Conservation (phyloP, 2,113 vertebrate genomes). For the Pipa parva region DNA sequence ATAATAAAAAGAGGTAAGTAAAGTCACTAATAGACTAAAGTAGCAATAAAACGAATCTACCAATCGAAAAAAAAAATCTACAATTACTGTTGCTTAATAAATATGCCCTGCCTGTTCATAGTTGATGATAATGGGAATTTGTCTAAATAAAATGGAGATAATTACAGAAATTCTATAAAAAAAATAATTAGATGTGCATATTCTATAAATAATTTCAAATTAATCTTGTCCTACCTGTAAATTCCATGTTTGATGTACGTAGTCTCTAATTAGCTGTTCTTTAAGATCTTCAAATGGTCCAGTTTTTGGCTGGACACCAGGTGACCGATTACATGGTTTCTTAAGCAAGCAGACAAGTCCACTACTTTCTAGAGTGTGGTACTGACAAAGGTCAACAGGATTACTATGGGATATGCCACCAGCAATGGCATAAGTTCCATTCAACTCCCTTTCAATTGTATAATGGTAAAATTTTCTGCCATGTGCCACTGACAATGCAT, state of each 20-base stretch:
- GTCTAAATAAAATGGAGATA: too few species aligned
- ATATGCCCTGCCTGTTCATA: too few species aligned
- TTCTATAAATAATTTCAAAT: too few species aligned
- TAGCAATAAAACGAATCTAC: too few species aligned
- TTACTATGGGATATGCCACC: constrained; percentile 79
- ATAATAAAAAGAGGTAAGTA: too few species aligned
- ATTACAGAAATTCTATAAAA: too few species aligned
- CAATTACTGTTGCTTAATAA: too few species aligned
- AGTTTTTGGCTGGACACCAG: constrained; percentile 82
- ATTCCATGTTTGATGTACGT: constrained; percentile 89
- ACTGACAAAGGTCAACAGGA: constrained; percentile 80
- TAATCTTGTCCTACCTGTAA: too few species aligned
- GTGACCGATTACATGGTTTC: constrained; percentile 78
- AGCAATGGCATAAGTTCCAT: constrained; percentile 79
- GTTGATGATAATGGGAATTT: too few species aligned
- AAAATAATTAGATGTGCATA: too few species aligned
- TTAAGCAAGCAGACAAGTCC: constrained; percentile 85
- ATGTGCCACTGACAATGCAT: constrained; percentile 77
- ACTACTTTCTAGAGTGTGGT: constrained; percentile 80
- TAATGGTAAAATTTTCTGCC: constrained; percentile 81
- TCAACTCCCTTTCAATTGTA: constrained; percentile 84
- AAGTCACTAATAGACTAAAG: too few species aligned
- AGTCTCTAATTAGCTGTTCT: constrained; percentile 87
- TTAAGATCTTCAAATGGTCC: constrained; percentile 92
- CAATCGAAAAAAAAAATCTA: too few species aligned